These are phyloP conservation scores for Esox masquinongy DNA, from an alignment of 2,797 vertebrate genomes.

Conservation along the genomic window DNA sequence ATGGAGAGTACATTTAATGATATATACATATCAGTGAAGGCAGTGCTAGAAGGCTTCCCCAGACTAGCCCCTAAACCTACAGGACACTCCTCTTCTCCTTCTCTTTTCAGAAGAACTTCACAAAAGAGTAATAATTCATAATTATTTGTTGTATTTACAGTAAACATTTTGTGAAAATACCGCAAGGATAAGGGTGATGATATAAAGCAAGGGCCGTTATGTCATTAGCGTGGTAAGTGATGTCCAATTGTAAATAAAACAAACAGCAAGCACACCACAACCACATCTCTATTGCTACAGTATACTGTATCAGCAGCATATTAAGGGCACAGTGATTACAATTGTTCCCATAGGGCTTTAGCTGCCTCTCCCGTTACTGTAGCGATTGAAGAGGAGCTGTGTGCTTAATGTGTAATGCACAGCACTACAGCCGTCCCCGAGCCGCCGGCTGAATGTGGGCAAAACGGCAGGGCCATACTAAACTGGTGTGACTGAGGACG, in stretches of 20 bases:
- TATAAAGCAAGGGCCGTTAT: background rate
- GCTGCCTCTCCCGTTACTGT: constrained; percentile 34
- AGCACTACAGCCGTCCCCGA: constrained; percentile 39
- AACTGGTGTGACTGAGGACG: constrained; percentile 67
- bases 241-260: background rate
- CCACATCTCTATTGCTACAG: background rate
- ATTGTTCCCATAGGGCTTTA: constrained; percentile 33
- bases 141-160: background rate
- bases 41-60: too few relatives aligned
- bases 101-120: background rate
- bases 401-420: constrained; percentile 49
- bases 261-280: background rate
- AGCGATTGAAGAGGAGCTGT: constrained; percentile 41
- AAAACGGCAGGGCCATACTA: constrained; percentile 63
- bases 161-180: background rate
- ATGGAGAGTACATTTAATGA: too few relatives aligned
- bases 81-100: too few relatives aligned
- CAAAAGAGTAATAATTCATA: background rate
- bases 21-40: too few relatives aligned
- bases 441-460: constrained; percentile 57
- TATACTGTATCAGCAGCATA: constrained; percentile 46
- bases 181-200: background rate
- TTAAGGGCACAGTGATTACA: constrained; percentile 47
- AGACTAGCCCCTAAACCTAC: too few relatives aligned
- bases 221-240: background rate